Conservation (phyloP, 2,797 vertebrate species). For the Sebastes jordani region DNA sequence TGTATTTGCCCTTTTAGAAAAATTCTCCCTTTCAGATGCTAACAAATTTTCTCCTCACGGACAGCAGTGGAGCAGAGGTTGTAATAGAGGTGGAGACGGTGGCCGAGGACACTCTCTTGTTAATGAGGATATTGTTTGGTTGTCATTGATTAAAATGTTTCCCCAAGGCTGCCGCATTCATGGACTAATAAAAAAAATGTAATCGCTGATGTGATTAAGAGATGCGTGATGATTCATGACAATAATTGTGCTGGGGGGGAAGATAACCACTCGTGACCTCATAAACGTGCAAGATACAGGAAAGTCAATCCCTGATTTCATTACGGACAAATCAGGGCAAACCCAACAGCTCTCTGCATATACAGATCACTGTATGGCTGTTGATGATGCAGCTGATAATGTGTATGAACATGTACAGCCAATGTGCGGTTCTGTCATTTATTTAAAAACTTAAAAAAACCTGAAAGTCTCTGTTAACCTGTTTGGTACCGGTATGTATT, state of each 20-base stretch:
- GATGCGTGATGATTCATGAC: constrained; percentile 76
- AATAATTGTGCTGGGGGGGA: constrained; percentile 62
- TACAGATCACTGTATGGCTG: constrained; percentile 1
- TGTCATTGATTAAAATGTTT: constrained; percentile 80
- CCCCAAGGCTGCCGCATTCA: constrained; percentile 62
- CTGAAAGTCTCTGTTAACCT: constrained; percentile 27
- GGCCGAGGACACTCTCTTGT: constrained; percentile 48
- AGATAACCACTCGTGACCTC: constrained; percentile 63
- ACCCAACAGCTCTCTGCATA: constrained; percentile 31
- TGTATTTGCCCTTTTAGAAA: constrained; percentile 42
- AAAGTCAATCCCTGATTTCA: constrained; percentile 66
- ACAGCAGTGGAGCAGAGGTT: constrained; percentile 24
- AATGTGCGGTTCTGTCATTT: neutral
- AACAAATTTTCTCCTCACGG: constrained; percentile 9
- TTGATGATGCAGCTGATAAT: constrained; percentile 9
- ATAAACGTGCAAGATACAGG: constrained; percentile 46
- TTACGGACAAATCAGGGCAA: constrained; percentile 56
- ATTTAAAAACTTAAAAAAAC: constrained; percentile 8
- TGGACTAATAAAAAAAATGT: constrained; percentile 68
- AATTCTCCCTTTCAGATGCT: constrained; percentile 9
- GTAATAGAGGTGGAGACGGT: constrained; percentile 40
- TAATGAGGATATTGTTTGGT: constrained; percentile 78
- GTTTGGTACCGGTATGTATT: constrained; percentile 27
- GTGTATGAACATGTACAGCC: neutral
- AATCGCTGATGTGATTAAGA: constrained; percentile 78